phyloP scores from a whole-genome alignment of 2,797 vertebrate genomes.

The Nothura maculosa region DNA sequence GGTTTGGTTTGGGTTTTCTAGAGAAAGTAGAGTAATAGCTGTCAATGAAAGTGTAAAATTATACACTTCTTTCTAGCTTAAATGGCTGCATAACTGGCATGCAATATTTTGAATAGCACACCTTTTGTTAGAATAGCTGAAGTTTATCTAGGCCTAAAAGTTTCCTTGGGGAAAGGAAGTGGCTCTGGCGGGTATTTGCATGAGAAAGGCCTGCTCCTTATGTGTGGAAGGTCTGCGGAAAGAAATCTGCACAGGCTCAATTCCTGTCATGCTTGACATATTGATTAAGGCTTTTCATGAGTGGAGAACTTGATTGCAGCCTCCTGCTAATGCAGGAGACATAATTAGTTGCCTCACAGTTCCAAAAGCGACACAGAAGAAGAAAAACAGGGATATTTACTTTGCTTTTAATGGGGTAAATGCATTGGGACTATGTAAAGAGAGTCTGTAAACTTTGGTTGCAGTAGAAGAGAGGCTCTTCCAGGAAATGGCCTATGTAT shows the following conservation, averaged over 20 bases:
- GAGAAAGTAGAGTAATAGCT: not conserved
- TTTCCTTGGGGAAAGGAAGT: not conserved
- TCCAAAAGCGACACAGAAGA: not conserved
- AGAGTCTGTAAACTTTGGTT: not conserved
- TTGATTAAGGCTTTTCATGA: conserved; percentile 51
- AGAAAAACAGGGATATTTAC: not conserved
- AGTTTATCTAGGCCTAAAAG: not conserved
- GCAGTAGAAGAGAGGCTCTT: not conserved
- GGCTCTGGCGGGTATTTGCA: conserved; percentile 36
- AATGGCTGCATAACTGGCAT: not conserved
- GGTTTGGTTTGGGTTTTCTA: not conserved
- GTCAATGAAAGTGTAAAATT: not conserved
- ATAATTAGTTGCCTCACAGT: not conserved
- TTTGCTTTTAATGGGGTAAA: not conserved
- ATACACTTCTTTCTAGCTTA: not conserved
- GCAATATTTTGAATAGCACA: not conserved
- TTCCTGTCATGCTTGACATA: not conserved
- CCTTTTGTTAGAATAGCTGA: not conserved
- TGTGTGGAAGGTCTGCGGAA: not conserved
- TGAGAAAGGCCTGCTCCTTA: conserved; percentile 33
- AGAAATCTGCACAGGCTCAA: not conserved
- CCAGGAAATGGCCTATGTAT: not conserved
- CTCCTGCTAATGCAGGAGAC: fast-evolving
- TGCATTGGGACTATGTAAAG: not conserved
- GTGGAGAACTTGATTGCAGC: not conserved